Evolutionary conservation across 2,797 vertebrate species (phyloP).

Genomic region (Distichodus sexfasciatus): DNA sequence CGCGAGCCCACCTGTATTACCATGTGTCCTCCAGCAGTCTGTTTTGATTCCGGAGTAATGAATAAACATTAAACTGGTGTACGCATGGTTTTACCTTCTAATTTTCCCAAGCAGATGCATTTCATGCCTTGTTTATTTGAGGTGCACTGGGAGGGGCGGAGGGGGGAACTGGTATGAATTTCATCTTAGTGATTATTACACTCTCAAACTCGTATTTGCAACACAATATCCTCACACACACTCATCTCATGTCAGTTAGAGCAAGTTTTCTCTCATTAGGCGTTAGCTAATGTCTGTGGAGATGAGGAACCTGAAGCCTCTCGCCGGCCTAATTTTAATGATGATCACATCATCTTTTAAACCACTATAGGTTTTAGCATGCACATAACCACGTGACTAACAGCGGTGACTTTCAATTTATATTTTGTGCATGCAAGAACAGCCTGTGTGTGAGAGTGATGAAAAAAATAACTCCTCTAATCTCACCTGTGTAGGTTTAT

Average conservation of each 20-base stretch:
- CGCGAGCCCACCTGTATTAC: conserved; percentile 1
- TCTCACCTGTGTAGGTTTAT: conserved; percentile 3
- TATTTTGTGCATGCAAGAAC: not conserved
- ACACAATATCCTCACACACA: conserved; percentile 46
- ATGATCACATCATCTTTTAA: not conserved
- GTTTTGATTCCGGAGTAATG: conserved; percentile 28
- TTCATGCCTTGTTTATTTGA: conserved; percentile 37
- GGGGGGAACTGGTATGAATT: conserved; percentile 29
- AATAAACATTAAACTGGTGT: conserved; percentile 41
- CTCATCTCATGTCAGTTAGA: conserved; percentile 54
- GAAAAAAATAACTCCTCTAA: not conserved
- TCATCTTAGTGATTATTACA: conserved; percentile 37
- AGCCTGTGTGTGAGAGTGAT: not conserved
- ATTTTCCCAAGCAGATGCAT: conserved; percentile 44
- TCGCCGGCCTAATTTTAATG: too few species aligned
- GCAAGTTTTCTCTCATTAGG: conserved; percentile 5
- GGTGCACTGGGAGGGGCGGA: not conserved
- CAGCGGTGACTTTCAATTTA: not conserved
- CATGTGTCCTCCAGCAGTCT: conserved; percentile 16
- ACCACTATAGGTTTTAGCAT: not conserved
- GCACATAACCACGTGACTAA: not conserved
- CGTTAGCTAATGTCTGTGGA: not conserved
- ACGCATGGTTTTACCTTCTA: conserved; percentile 40
- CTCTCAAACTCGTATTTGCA: conserved; percentile 15
- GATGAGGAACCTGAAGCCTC: too few species aligned